These are phyloP conservation scores for Sisor rabdophorus DNA, from an alignment of 2,113 vertebrate species.

Conservation along the genomic window DNA sequence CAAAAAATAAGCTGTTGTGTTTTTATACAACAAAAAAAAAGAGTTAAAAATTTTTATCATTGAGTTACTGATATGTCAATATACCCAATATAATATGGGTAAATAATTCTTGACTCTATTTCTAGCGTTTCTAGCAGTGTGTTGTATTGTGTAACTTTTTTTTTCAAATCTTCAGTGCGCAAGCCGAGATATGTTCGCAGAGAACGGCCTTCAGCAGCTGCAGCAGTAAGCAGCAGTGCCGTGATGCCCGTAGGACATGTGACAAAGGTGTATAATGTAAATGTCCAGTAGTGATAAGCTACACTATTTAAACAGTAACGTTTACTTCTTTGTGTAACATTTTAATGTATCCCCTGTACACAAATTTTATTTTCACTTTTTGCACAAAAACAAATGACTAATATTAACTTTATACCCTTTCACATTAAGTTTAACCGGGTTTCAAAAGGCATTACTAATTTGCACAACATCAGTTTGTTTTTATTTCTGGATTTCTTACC, in stretches of 20 bases:
- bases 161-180: slow-evolving; percentile 57
- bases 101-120: neutral
- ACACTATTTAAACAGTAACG: neutral
- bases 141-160: neutral
- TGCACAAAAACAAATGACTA: slow-evolving; percentile 6
- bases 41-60: no score
- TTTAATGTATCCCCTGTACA: slow-evolving; percentile 3
- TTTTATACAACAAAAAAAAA: neutral
- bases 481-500: neutral
- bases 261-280: slow-evolving; percentile 64
- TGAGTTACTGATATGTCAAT: neutral
- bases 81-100: neutral
- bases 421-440: slow-evolving; percentile 8
- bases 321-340: neutral
- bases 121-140: neutral
- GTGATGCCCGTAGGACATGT: slow-evolving; percentile 58
- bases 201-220: slow-evolving; percentile 64
- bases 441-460: slow-evolving; percentile 1
- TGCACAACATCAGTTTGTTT: slow-evolving; percentile 23
- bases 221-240: slow-evolving; percentile 52
- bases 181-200: slow-evolving; percentile 73
- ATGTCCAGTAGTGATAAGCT: slow-evolving; percentile 13
- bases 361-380: slow-evolving; percentile 13
- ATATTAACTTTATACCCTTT: slow-evolving; percentile 36
- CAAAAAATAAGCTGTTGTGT: neutral